Evolutionary conservation across 2,888 invertebrate species (phyloP).

Genomic region (Abrostola tripartita): DNA sequence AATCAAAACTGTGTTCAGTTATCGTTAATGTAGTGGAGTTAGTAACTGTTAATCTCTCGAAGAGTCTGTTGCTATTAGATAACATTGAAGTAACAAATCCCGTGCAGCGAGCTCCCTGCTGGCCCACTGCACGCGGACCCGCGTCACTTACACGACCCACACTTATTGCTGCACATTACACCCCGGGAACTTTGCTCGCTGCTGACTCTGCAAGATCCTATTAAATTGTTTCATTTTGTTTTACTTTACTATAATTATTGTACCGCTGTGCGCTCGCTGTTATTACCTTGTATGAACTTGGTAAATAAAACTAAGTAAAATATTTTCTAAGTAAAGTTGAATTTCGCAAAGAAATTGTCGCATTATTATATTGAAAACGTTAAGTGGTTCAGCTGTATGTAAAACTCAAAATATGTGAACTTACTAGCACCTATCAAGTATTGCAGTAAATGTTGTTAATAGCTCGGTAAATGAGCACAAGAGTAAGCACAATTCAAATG

Average conservation of each 20-base stretch:
- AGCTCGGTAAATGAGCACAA: no score
- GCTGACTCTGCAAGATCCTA: slow-evolving; percentile 29
- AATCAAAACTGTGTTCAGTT: neutral
- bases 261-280: slow-evolving; percentile 13
- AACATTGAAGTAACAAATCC: neutral
- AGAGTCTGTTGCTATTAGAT: neutral
- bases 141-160: neutral
- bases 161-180: slow-evolving; percentile 29
- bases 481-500: no score
- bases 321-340: no score
- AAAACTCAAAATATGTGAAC: no score
- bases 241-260: slow-evolving; percentile 1
- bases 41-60: neutral
- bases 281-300: slow-evolving; percentile 27
- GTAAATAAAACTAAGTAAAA: slow-evolving; percentile 13
- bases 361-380: no score
- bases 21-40: neutral
- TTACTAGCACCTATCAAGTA: no score
- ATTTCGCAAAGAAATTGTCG: no score
- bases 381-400: no score
- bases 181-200: no score
- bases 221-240: slow-evolving; percentile 41
- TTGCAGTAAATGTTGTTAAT: no score
- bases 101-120: no score
- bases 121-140: neutral